These are phyloP conservation scores for Solenopsis invicta DNA, from an alignment of 1,140 invertebrate species.

Conservation along the genomic window DNA sequence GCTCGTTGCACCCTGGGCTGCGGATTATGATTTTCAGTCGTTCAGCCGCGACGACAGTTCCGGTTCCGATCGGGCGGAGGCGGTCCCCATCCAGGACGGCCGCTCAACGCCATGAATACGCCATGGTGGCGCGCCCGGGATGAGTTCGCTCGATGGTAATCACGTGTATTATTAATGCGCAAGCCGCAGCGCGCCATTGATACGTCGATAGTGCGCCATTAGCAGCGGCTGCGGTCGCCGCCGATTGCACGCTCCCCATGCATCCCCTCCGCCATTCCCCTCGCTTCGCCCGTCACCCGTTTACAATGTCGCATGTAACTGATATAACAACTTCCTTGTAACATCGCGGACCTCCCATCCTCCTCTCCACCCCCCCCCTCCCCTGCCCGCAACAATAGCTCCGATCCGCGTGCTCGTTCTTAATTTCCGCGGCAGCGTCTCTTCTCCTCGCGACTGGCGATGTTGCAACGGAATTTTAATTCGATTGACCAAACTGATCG, in stretches of 20 bases:
- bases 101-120: slow-evolving; percentile 53
- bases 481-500: no score
- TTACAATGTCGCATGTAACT: slow-evolving; percentile 67
- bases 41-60: slow-evolving; percentile 18
- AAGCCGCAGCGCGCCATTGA: slow-evolving; percentile 71
- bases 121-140: slow-evolving; percentile 57
- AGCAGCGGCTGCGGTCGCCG: slow-evolving; percentile 46
- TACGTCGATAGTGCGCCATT: slow-evolving; percentile 74
- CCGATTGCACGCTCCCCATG: neutral
- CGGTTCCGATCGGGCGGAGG: slow-evolving; percentile 1
- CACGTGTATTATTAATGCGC: slow-evolving; percentile 75
- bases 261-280: neutral
- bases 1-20: no score
- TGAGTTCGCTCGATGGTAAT: slow-evolving; percentile 72
- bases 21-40: neutral
- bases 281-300: slow-evolving; percentile 35
- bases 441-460: neutral
- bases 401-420: neutral
- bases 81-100: slow-evolving; percentile 13
- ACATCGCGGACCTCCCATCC: neutral
- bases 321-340: slow-evolving; percentile 66
- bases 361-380: no score
- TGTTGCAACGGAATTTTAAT: neutral
- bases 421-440: neutral
- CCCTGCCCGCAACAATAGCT: neutral